These are phyloP conservation scores for Pentalonia nigronervosa DNA, from an alignment of 1,140 invertebrate species.

Conservation along the genomic window DNA sequence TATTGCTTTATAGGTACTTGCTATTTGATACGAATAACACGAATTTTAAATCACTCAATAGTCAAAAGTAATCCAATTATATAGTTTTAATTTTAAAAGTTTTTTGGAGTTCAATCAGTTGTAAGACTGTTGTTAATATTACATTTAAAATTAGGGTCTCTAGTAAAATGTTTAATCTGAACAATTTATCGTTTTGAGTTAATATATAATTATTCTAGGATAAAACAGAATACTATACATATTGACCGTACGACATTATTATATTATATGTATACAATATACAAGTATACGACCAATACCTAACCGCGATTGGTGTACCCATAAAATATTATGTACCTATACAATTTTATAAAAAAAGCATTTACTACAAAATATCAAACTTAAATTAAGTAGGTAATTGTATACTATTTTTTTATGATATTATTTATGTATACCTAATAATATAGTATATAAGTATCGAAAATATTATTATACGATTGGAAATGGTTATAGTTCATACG, in stretches of 20 bases:
- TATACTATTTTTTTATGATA: too few species aligned
- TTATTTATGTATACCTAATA: neutral
- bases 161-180: neutral
- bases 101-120: neutral
- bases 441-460: neutral
- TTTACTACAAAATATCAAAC: neutral
- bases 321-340: neutral
- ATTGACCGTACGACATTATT: neutral
- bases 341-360: neutral
- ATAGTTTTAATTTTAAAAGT: neutral
- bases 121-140: neutral
- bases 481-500: neutral
- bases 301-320: neutral
- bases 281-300: neutral
- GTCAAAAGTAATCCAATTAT: neutral
- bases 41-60: neutral
- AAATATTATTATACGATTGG: neutral
- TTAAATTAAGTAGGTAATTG: neutral
- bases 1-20: neutral
- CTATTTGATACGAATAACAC: neutral
- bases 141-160: neutral
- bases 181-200: neutral
- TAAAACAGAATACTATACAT: neutral
- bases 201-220: neutral
- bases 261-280: neutral